These are phyloP conservation scores for Hypothenemus hampei DNA, from an alignment of 1,140 invertebrate genomes.

Conservation along the genomic window DNA sequence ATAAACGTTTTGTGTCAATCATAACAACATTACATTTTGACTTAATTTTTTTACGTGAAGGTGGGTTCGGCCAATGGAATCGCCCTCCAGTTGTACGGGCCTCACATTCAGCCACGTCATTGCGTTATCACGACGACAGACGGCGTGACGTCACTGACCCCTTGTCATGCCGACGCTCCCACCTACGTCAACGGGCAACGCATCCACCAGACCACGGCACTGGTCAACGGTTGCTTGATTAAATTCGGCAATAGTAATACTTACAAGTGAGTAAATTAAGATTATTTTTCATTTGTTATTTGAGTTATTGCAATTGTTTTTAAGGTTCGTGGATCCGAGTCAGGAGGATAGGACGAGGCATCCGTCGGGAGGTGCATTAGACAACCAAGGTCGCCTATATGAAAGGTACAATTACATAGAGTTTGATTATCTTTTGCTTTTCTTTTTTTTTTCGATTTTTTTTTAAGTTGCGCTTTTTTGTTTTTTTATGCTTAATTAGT, in stretches of 20 bases:
- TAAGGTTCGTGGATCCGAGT: constrained; percentile 82
- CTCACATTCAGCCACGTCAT: constrained; percentile 85
- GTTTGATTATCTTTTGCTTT: background rate
- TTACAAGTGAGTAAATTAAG: constrained; percentile 50
- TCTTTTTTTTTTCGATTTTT: background rate
- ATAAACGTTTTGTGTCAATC: background rate
- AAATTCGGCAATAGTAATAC: constrained; percentile 88
- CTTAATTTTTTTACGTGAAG: constrained; percentile 44
- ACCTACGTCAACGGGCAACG: constrained; percentile 91
- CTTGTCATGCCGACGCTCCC: constrained; percentile 84
- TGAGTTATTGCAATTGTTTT: background rate
- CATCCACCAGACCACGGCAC: constrained; percentile 86
- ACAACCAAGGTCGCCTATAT: constrained; percentile 71
- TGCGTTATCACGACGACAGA: constrained; percentile 87
- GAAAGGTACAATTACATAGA: no score
- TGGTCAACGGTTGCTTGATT: constrained; percentile 80
- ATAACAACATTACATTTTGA: constrained; percentile 1
- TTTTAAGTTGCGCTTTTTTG: constrained; percentile 5
- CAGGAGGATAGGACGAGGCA: constrained; percentile 72
- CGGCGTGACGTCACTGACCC: constrained; percentile 89
- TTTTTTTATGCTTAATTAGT: constrained; percentile 32
- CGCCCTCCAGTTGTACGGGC: constrained; percentile 64
- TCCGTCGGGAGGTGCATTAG: constrained; percentile 55
- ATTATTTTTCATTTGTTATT: background rate
- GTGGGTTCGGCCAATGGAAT: constrained; percentile 63